A percentile compares a stretch with the other conserved stretches of the same genome.
Evolutionary conservation across 2,113 vertebrate genomes (phyloP).

Genomic region (Myodes glareolus): DNA sequence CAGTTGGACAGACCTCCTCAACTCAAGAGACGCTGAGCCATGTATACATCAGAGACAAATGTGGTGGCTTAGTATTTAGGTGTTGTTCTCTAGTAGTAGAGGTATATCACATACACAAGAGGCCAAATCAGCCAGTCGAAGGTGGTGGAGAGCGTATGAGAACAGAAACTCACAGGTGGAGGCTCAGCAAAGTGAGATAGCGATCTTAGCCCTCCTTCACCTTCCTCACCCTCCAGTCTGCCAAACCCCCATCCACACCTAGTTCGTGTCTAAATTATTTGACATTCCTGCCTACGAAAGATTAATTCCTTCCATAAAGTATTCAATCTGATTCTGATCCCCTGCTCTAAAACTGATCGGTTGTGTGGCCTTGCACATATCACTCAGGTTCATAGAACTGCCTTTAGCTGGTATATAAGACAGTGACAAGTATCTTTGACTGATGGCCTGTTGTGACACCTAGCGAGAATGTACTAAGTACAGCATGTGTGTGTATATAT

Average conservation of each 20-base stretch:
- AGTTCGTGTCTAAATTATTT: background rate
- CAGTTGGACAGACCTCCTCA: conserved; percentile 9
- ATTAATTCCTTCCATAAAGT: background rate
- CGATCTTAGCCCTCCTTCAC: background rate
- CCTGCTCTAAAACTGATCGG: background rate
- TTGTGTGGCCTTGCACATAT: background rate
- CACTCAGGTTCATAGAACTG: conserved; percentile 3
- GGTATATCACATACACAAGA: background rate
- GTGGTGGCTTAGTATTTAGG: background rate
- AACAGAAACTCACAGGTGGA: background rate
- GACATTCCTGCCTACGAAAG: background rate
- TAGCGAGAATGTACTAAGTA: background rate
- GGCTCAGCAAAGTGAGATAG: background rate
- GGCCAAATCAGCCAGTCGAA: conserved; percentile 19
- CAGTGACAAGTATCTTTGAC: background rate
- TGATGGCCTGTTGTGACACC: background rate
- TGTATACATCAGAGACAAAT: conserved; percentile 7
- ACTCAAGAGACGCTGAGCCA: background rate
- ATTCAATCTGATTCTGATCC: background rate
- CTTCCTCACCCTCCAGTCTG: background rate
- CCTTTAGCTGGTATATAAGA: background rate
- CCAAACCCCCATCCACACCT: background rate
- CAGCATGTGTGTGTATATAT: background rate
- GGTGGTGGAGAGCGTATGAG: background rate
- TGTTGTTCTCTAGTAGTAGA: background rate